Conservation (phyloP, 2,888 invertebrate species). For the Cremastinae sp. region DNA sequence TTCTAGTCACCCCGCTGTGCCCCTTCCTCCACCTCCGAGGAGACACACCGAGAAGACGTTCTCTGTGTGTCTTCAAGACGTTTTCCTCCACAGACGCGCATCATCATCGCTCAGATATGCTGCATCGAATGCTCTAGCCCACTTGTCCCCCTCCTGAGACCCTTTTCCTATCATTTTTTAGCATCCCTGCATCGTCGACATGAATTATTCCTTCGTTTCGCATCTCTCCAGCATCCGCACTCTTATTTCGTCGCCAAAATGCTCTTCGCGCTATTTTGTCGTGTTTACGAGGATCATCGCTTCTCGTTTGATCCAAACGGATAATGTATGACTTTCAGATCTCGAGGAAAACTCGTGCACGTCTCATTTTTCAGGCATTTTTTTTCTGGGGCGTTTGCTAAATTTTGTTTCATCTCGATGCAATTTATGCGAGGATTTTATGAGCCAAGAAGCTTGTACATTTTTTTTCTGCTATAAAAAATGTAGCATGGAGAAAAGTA, state of each 20-base stretch:
- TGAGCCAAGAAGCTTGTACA: too few species aligned
- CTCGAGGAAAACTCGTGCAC: background rate
- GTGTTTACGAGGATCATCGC: conserved; percentile 19
- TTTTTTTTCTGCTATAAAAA: too few species aligned
- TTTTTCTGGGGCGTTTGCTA: too few species aligned
- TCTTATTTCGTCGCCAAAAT: conserved; percentile 30
- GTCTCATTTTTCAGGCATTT: background rate
- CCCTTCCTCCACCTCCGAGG: conserved; percentile 51
- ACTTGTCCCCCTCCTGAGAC: conserved; percentile 40
- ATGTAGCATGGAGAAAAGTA: too few species aligned
- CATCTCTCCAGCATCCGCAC: background rate
- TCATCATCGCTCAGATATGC: conserved; percentile 69
- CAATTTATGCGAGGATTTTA: too few species aligned
- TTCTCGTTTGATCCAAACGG: conserved; percentile 28
- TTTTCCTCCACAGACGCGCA: conserved; percentile 57
- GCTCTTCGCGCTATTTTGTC: conserved; percentile 17
- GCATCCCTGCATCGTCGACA: conserved; percentile 36
- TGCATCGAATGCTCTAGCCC: conserved; percentile 61
- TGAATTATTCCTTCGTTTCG: conserved; percentile 21
- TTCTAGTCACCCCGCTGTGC: conserved; percentile 76
- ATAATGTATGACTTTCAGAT: conserved; percentile 29
- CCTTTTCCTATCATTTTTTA: too few species aligned
- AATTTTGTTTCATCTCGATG: too few species aligned
- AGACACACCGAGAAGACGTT: conserved; percentile 15
- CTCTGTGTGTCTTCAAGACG: conserved; percentile 52